Evolutionary conservation across 2,797 vertebrate species (phyloP).

Genomic region (Petrocephalus sullivani): DNA sequence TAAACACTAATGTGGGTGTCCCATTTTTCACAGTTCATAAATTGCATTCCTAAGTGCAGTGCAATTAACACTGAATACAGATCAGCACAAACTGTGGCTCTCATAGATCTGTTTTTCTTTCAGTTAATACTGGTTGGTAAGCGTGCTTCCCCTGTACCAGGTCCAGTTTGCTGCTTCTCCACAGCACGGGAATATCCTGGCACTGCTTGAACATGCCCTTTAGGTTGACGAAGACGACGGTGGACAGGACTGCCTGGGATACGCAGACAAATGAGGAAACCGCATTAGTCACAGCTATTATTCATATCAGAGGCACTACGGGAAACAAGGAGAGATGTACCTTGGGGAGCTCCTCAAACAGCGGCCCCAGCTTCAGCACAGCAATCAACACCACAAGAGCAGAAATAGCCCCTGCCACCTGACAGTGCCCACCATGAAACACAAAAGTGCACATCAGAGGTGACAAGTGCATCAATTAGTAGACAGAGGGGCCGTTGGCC

Average conservation of each 20-base stretch:
- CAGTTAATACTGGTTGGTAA: neutral
- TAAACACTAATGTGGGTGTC: neutral
- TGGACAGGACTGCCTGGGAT: slow-evolving; percentile 77
- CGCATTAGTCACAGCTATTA: neutral
- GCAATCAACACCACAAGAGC: slow-evolving; percentile 82
- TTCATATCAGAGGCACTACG: neutral
- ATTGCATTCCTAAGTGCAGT: neutral
- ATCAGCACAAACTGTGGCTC: neutral
- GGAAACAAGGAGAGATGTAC: slow-evolving; percentile 48
- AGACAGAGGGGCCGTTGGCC: neutral
- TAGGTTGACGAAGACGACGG: slow-evolving; percentile 80
- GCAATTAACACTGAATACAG: neutral
- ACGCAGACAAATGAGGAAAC: slow-evolving; percentile 24
- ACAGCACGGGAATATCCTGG: slow-evolving; percentile 68
- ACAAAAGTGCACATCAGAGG: neutral
- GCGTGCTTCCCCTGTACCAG: slow-evolving; percentile 66
- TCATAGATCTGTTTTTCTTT: neutral
- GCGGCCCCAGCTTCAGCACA: slow-evolving; percentile 81
- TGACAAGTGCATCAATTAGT: neutral
- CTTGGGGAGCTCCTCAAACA: slow-evolving; percentile 87
- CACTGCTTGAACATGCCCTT: slow-evolving; percentile 91
- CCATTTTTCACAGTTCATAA: neutral
- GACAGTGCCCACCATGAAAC: slow-evolving; percentile 21
- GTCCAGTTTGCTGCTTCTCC: slow-evolving; percentile 78
- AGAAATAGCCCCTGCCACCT: slow-evolving; percentile 79